Conservation (phyloP, 2,113 vertebrate genomes). For the Triplophysa rosa region DNA sequence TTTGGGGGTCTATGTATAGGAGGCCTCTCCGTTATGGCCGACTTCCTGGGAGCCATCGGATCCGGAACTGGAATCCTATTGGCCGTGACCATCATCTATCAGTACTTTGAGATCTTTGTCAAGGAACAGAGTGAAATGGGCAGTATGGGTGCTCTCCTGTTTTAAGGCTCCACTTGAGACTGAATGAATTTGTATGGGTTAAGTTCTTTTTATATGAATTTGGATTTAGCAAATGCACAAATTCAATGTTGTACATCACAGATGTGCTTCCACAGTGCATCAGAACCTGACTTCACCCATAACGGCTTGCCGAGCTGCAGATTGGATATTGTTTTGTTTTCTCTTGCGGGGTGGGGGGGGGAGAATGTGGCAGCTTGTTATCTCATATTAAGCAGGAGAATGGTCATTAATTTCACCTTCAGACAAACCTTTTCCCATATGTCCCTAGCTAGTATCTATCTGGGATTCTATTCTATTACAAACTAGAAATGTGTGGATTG, state of each 20-base stretch:
- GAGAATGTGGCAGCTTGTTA: slow-evolving; percentile 33
- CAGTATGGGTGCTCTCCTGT: slow-evolving; percentile 96
- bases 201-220: slow-evolving; percentile 33
- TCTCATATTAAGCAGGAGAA: slow-evolving; percentile 30
- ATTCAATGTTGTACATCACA: slow-evolving; percentile 26
- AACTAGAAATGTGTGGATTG: background rate
- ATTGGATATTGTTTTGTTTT: background rate
- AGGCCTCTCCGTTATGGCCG: slow-evolving; percentile 94
- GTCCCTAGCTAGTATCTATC: background rate
- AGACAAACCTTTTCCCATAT: background rate
- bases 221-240: slow-evolving; percentile 48
- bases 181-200: slow-evolving; percentile 24
- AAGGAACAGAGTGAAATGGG: slow-evolving; percentile 99
- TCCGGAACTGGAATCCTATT: slow-evolving; percentile 97
- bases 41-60: slow-evolving; percentile 96
- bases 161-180: slow-evolving; percentile 73
- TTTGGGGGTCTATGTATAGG: slow-evolving; percentile 98
- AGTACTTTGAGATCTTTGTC: slow-evolving; percentile 99
- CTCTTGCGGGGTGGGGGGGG: background rate
- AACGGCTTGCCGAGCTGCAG: slow-evolving; percentile 3
- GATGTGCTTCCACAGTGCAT: slow-evolving; percentile 2
- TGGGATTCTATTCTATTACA: background rate
- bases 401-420: background rate
- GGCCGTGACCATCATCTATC: slow-evolving; percentile 98
- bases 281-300: slow-evolving; percentile 1